phyloP scores from a whole-genome alignment of 2,888 invertebrate genomes.

The Heliconius cydno region DNA sequence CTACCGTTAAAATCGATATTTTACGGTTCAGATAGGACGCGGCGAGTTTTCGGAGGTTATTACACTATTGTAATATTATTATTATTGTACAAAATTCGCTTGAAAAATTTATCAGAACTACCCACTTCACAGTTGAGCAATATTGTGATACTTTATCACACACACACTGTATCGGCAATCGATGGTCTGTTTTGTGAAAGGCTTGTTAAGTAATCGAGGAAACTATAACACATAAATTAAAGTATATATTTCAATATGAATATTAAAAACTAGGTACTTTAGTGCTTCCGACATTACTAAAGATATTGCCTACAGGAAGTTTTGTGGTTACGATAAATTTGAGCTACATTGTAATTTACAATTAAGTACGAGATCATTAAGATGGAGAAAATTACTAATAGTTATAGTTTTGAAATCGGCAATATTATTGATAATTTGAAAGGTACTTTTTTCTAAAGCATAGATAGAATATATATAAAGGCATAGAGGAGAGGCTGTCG shows the following conservation, averaged over 20 bases:
- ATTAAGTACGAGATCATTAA: conserved; percentile 1
- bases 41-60: conserved; percentile 60
- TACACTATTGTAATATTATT: conserved; percentile 56
- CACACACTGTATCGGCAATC: background rate
- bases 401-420: background rate
- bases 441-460: too few relatives aligned
- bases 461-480: too few relatives aligned
- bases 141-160: background rate
- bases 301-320: conserved; percentile 19
- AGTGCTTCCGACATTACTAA: conserved; percentile 21
- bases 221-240: conserved; percentile 14
- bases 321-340: conserved; percentile 11
- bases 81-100: background rate
- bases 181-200: conserved; percentile 16
- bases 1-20: conserved; percentile 65
- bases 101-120: background rate
- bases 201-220: conserved; percentile 20
- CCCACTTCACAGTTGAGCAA: background rate
- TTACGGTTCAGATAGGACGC: conserved; percentile 64
- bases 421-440: background rate
- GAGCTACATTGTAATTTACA: conserved; percentile 14
- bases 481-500: too few relatives aligned
- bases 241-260: conserved; percentile 19
- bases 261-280: conserved; percentile 13
- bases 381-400: background rate